phyloP scores from a whole-genome alignment of 1,140 invertebrate genomes.

The Achroia grisella region DNA sequence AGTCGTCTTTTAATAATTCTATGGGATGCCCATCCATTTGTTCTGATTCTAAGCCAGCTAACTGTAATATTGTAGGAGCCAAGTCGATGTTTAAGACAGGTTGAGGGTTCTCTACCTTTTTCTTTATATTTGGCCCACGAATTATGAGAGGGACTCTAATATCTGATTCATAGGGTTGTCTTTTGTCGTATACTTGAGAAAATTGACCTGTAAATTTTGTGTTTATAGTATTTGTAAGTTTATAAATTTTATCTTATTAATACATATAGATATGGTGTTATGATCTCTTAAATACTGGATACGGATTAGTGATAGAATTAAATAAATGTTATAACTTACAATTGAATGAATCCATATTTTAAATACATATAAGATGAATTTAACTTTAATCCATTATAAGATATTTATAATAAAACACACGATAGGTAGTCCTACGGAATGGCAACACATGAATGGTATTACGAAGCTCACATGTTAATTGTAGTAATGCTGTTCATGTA shows the following conservation, averaged over 20 bases:
- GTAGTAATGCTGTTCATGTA: too few species aligned
- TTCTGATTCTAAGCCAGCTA: conserved; percentile 74
- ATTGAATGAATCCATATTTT: too few species aligned
- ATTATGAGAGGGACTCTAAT: conserved; percentile 88
- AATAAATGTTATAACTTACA: too few species aligned
- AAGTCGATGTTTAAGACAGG: conserved; percentile 86
- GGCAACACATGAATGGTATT: too few species aligned
- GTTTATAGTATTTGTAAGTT: neutral
- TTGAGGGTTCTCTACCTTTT: conserved; percentile 60
- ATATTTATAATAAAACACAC: too few species aligned
- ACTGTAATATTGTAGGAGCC: conserved; percentile 84
- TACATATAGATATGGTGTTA: too few species aligned
- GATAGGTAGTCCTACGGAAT: too few species aligned
- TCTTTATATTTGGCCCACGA: conserved; percentile 80
- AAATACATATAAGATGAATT: too few species aligned
- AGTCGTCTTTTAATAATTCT: conserved; percentile 20
- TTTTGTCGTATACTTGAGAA: conserved; percentile 88
- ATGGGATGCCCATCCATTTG: conserved; percentile 81
- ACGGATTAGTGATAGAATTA: too few species aligned
- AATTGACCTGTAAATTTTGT: conserved; percentile 82
- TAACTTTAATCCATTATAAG: too few species aligned
- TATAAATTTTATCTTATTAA: conserved; percentile 31
- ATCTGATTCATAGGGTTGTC: conserved; percentile 92
- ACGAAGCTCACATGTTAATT: too few species aligned
- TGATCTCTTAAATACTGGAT: too few species aligned